Evolutionary conservation across 2,113 vertebrate genomes (phyloP).

Genomic region (Dendrocopos noguchii): DNA sequence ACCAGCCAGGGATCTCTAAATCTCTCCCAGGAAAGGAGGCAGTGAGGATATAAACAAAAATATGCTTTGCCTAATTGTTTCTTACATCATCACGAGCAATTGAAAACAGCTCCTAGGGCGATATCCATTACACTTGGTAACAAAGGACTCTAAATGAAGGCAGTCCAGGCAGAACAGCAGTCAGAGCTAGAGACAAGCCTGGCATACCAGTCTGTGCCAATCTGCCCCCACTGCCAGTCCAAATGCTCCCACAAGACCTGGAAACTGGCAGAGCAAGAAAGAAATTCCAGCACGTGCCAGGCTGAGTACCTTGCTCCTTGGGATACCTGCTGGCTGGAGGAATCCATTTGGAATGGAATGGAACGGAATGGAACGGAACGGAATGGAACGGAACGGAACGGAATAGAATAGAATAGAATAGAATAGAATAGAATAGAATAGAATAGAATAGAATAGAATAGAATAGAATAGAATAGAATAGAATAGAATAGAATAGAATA

Average conservation of each 20-base stretch:
- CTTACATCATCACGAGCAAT: constrained; percentile 41
- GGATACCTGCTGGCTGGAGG: not conserved
- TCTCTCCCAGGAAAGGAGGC: constrained; percentile 55
- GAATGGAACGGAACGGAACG: too few species aligned
- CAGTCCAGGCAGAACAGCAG: constrained; percentile 34
- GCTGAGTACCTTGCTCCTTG: not conserved
- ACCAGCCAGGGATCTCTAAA: constrained; percentile 47
- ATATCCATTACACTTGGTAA: constrained; percentile 61
- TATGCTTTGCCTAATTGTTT: constrained; percentile 75
- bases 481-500: too few species aligned
- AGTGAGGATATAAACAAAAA: constrained; percentile 68
- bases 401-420: too few species aligned
- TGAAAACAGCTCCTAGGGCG: constrained; percentile 62
- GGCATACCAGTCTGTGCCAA: constrained; percentile 53
- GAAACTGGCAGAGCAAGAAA: constrained; percentile 33
- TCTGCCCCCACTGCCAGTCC: not conserved
- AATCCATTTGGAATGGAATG: not conserved
- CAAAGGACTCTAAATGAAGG: constrained; percentile 63
- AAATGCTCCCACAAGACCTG: constrained; percentile 27
- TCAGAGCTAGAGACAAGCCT: constrained; percentile 30
- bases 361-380: too few species aligned
- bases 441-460: too few species aligned
- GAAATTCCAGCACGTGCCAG: constrained; percentile 18
- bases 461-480: too few species aligned
- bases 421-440: too few species aligned